Conservation (phyloP, 2,888 invertebrate species). For the Andrena fulva region DNA sequence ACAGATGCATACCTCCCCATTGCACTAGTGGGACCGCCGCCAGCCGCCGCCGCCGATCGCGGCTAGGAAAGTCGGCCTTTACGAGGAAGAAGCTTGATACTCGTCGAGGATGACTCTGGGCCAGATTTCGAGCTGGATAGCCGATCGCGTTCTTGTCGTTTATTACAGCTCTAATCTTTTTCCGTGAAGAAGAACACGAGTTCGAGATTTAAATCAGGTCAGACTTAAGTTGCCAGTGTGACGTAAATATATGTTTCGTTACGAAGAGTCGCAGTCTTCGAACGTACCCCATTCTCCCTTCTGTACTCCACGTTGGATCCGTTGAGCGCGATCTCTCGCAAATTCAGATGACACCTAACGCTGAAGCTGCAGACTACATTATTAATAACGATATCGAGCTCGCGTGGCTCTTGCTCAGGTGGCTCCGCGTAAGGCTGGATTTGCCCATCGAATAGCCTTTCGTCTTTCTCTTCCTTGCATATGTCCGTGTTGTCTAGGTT, state of each 20-base stretch:
- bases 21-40: no score
- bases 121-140: neutral
- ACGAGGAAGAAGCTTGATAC: neutral
- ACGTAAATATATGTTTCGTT: conserved; percentile 4
- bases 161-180: neutral
- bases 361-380: conserved; percentile 99
- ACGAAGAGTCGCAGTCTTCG: conserved; percentile 1
- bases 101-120: neutral
- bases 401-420: conserved; percentile 86
- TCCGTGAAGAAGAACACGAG: neutral
- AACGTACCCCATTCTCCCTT: conserved; percentile 93
- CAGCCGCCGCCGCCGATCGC: no score
- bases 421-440: conserved; percentile 64
- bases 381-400: conserved; percentile 98
- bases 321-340: conserved; percentile 96
- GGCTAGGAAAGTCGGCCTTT: no score
- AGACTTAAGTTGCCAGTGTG: neutral
- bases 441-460: conserved; percentile 70
- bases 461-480: conserved; percentile 69
- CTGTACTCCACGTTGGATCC: conserved; percentile 98
- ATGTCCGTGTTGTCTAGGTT: conserved; percentile 75
- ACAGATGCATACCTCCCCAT: no score
- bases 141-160: neutral
- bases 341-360: conserved; percentile 97
- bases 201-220: neutral